Percentiles rank a stretch among this genome's conserved stretches.
Conservation (phyloP, 2,797 vertebrate species). For the Nannoperca obscura region DNA sequence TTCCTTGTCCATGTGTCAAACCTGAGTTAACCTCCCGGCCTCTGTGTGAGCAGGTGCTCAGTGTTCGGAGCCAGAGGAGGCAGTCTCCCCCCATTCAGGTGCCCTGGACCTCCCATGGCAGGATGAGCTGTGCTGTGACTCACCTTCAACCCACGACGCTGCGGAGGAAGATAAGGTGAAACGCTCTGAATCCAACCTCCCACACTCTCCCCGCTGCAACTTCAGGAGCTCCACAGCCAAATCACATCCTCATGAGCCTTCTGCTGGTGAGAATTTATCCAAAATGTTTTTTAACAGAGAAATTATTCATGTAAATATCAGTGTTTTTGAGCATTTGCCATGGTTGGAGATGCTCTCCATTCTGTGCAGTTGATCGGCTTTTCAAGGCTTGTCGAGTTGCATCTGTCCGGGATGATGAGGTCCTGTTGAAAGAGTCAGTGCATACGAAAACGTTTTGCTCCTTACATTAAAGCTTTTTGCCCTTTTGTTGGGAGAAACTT, state of each 20-base stretch:
- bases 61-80: conserved; percentile 31
- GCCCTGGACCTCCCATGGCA: conserved; percentile 78
- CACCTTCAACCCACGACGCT: conserved; percentile 39
- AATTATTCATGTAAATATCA: background rate
- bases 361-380: background rate
- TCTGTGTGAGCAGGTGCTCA: conserved; percentile 63
- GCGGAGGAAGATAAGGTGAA: conserved; percentile 32
- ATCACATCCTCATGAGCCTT: conserved; percentile 3
- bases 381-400: background rate
- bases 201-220: conserved; percentile 52
- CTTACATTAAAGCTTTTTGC: background rate
- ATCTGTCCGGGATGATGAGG: background rate
- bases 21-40: background rate
- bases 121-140: conserved; percentile 82
- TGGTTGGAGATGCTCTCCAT: background rate
- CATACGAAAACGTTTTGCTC: background rate
- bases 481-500: background rate
- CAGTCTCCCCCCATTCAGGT: conserved; percentile 19
- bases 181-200: conserved; percentile 46
- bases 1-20: background rate
- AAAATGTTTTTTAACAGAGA: background rate
- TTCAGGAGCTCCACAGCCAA: conserved; percentile 43
- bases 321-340: background rate
- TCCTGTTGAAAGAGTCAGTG: background rate
- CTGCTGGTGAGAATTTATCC: conserved; percentile 46